These are phyloP conservation scores for Tachystola acroxantha DNA, from an alignment of 2,888 invertebrate genomes.

Conservation along the genomic window DNA sequence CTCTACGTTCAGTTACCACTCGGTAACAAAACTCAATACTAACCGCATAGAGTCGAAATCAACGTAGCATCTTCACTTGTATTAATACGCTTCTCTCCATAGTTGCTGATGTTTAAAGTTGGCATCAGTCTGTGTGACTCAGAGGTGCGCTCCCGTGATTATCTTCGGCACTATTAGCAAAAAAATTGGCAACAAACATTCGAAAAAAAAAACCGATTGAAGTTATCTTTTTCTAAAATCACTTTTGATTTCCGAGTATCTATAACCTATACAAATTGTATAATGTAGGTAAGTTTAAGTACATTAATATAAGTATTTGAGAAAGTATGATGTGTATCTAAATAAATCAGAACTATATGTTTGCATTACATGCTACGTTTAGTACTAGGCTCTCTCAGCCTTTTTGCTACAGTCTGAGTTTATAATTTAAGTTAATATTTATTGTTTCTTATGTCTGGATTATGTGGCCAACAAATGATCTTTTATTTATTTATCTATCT, in stretches of 20 bases:
- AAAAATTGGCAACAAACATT: constrained; percentile 27
- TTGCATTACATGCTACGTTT: too few relatives aligned
- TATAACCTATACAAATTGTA: too few relatives aligned
- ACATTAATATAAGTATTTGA: too few relatives aligned
- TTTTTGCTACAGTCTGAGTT: too few relatives aligned
- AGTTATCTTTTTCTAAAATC: constrained; percentile 17
- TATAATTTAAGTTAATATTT: too few relatives aligned
- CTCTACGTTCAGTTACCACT: constrained; percentile 32
- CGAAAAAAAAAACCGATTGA: constrained; percentile 20
- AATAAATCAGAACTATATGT: too few relatives aligned
- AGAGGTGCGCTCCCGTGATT: constrained; percentile 55
- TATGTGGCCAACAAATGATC: too few relatives aligned
- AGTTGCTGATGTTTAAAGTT: constrained; percentile 27
- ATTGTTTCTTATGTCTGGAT: too few relatives aligned
- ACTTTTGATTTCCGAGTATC: neutral
- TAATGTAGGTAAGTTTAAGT: too few relatives aligned
- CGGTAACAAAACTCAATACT: constrained; percentile 21
- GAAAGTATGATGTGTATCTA: too few relatives aligned
- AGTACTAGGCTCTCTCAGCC: too few relatives aligned
- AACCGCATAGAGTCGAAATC: constrained; percentile 40
- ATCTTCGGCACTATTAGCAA: constrained; percentile 34
- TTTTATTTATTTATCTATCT: too few relatives aligned
- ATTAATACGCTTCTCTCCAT: constrained; percentile 35
- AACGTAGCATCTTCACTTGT: constrained; percentile 26
- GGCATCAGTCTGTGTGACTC: constrained; percentile 62